Evolutionary conservation across 2,113 vertebrate species (phyloP).

Genomic region (Circaetus cinerascens): DNA sequence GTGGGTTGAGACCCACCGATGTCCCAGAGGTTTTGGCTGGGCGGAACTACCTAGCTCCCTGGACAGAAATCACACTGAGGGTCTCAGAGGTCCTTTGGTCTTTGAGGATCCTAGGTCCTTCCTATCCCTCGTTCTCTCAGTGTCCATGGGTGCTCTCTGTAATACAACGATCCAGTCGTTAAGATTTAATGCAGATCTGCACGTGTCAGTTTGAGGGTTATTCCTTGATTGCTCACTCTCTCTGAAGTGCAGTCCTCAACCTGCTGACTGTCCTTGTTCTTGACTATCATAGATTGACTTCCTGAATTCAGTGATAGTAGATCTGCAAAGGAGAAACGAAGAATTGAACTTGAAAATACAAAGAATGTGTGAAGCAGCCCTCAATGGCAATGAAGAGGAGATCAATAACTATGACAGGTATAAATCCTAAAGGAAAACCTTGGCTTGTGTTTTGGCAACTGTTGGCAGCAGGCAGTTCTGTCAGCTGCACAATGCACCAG

Average conservation of each 20-base stretch:
- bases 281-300: conserved; percentile 84
- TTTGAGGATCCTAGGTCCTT: no score
- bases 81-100: background rate
- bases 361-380: conserved; percentile 90
- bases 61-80: background rate
- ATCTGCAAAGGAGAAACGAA: conserved; percentile 89
- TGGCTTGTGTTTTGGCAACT: background rate
- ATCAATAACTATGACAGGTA: conserved; percentile 86
- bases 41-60: background rate
- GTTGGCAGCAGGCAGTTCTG: background rate
- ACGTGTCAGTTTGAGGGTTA: background rate
- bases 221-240: background rate
- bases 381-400: conserved; percentile 88
- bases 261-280: background rate
- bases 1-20: background rate
- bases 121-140: background rate
- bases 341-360: conserved; percentile 89
- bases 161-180: accelerated
- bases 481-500: background rate
- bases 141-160: background rate
- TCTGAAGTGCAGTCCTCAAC: background rate
- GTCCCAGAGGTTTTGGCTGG: background rate
- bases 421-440: background rate
- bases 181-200: background rate
- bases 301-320: conserved; percentile 95